Percentiles rank a stretch among this genome's conserved stretches.
Evolutionary conservation across 2,113 vertebrate genomes (phyloP).

Genomic region (Noctilio leporinus): DNA sequence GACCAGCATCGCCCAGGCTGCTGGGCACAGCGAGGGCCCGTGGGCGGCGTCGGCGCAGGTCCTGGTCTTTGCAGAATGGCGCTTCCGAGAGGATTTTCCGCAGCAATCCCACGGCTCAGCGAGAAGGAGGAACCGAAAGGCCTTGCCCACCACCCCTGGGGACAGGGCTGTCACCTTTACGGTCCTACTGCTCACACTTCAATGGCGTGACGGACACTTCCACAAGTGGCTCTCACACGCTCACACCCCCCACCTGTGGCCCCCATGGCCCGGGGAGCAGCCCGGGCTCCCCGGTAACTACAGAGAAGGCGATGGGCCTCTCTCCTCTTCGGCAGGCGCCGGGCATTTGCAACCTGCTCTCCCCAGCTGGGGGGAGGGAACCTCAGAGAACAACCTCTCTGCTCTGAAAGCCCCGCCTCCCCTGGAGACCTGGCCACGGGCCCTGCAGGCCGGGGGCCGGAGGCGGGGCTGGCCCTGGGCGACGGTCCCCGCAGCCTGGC

Average conservation of each 20-base stretch:
- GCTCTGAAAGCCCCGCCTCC: background rate
- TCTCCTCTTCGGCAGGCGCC: background rate
- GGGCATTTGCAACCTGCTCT: background rate
- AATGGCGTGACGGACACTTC: background rate
- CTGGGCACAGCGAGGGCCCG: background rate
- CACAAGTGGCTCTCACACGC: background rate
- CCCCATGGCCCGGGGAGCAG: fast-evolving
- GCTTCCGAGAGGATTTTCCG: background rate
- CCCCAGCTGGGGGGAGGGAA: background rate
- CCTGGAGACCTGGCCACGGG: background rate
- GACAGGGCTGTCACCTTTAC: background rate
- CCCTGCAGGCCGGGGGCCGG: conserved; percentile 52
- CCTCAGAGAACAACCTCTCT: background rate
- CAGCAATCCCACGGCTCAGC: fast-evolving
- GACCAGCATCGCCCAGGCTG: fast-evolving
- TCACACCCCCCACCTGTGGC: fast-evolving
- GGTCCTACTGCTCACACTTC: background rate
- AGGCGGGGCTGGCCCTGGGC: conserved; percentile 57
- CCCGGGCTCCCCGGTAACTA: background rate
- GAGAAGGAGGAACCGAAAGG: background rate
- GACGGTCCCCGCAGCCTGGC: conserved; percentile 62
- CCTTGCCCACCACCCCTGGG: too few species aligned
- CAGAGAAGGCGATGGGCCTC: background rate
- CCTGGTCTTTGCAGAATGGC: background rate
- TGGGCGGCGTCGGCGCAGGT: background rate